Base-by-base conservation (phyloP, 2,113 vertebrate species). In the Corvus hawaiiensis region DNA sequence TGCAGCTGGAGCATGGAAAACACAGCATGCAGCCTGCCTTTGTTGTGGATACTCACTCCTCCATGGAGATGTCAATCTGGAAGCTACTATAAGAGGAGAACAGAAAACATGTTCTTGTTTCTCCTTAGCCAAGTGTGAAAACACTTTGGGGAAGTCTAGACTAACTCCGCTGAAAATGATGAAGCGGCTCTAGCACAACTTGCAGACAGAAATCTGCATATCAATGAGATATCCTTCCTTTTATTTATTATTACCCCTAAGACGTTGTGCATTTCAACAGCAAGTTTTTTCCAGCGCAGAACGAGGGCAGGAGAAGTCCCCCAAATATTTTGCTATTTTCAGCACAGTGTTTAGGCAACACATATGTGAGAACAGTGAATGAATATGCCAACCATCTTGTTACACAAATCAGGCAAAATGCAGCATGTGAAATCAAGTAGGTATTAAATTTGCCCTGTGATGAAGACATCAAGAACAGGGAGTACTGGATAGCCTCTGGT, bases 1-100 rank as follows among this genome's bases (percentile, higher is more conserved):
- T 94, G 95, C 91, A 97, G 95, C 83, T 96, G 96, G 66, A 81
- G 74, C 41, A 27, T 24, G 89, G 73, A 97, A 95, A 97, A 46
- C 66, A 72, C 7, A 5, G 37, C 32, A 32, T 1, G 8, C 67
- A 75, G 10, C 30, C 76, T 95, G 91, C 52, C 78, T 93, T 91
- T 84, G 30, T 30, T 3, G 4, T 43, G 21, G 32, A 32, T 59
- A 24, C 22, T 73, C 1, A 1, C 30, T 83, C 24, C 64, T 93
- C 26, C 62, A 30, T 23, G 28, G 33, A 79, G 30, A 61, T 28
- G 16, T 79, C 48, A 32, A 33, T 67, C 32, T 54, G 51, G 17
- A 90, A 79, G 39, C 19, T 87, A 13, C n/a, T 77, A 2, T 64
- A 83, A 84, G 23, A 51, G 19, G 12, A 46, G 54, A 90, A 69